These are phyloP conservation scores for Gallirallus australis DNA, from an alignment of 2,797 vertebrate genomes.

Conservation along the genomic window DNA sequence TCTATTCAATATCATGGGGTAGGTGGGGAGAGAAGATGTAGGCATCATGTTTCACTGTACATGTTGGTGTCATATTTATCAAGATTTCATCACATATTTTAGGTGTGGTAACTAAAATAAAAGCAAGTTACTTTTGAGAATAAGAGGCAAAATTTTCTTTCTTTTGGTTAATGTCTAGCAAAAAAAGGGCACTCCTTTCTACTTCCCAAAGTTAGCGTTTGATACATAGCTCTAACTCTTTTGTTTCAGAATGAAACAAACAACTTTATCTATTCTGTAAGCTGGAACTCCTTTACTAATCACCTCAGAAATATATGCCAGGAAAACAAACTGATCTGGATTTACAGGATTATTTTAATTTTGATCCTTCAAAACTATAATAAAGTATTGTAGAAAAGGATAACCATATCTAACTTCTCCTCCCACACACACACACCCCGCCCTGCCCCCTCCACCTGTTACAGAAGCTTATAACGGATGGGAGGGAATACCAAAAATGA, in stretches of 20 bases:
- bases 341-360: background rate
- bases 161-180: background rate
- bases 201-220: background rate
- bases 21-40: background rate
- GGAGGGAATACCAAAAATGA: background rate
- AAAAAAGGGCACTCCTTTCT: background rate
- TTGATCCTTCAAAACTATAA: background rate
- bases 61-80: background rate
- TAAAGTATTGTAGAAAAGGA: background rate
- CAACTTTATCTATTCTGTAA: background rate
- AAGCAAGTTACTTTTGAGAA: background rate
- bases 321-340: background rate
- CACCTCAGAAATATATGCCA: background rate
- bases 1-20: background rate
- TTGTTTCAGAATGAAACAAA: background rate
- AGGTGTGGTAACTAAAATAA: background rate
- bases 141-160: background rate
- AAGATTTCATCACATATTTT: background rate
- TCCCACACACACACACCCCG: too few relatives aligned
- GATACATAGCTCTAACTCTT: background rate
- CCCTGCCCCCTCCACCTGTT: background rate
- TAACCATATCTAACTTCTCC: background rate
- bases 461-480: background rate
- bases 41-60: background rate
- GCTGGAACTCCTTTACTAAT: background rate